phyloP scores from a whole-genome alignment of 2,113 vertebrate genomes.

The Sapayoa aenigma region DNA sequence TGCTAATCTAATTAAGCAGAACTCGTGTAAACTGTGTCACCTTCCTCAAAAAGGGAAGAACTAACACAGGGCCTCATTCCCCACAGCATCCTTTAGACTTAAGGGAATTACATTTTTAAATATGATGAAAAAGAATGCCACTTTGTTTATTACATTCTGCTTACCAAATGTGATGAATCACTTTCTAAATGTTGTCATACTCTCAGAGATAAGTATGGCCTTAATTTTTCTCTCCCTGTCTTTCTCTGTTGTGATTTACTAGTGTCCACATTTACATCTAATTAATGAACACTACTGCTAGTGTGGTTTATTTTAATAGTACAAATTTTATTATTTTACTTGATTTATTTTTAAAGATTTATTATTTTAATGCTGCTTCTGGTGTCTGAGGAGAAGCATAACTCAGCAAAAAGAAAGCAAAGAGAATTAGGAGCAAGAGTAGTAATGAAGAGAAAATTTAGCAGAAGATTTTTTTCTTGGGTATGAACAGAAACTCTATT shows the following conservation, averaged over 20 bases:
- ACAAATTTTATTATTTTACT: conserved; percentile 38
- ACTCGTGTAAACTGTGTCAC: neutral
- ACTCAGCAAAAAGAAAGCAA: neutral
- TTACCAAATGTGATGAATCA: conserved; percentile 14
- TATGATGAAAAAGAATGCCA: conserved; percentile 45
- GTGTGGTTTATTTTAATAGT: conserved; percentile 63
- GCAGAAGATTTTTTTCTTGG: neutral
- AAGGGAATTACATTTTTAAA: conserved; percentile 51
- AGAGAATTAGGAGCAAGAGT: neutral
- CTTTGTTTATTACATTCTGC: conserved; percentile 8
- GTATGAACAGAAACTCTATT: neutral
- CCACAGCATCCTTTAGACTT: neutral
- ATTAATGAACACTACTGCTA: conserved; percentile 36
- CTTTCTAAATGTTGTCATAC: conserved; percentile 22
- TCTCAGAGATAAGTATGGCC: neutral
- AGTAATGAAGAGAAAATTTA: neutral
- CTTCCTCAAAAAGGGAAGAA: neutral
- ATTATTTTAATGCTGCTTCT: conserved; percentile 42
- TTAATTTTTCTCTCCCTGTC: neutral
- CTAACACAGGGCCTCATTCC: neutral
- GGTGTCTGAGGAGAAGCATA: neutral
- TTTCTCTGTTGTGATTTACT: conserved; percentile 41
- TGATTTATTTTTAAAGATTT: conserved; percentile 34
- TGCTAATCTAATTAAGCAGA: conserved; percentile 33
- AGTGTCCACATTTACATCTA: conserved; percentile 15